Evolutionary conservation across 1,140 invertebrate genomes (phyloP), one percentile per base, ranked within the genome.

Genomic region (Drosophila kepulauana): DNA sequence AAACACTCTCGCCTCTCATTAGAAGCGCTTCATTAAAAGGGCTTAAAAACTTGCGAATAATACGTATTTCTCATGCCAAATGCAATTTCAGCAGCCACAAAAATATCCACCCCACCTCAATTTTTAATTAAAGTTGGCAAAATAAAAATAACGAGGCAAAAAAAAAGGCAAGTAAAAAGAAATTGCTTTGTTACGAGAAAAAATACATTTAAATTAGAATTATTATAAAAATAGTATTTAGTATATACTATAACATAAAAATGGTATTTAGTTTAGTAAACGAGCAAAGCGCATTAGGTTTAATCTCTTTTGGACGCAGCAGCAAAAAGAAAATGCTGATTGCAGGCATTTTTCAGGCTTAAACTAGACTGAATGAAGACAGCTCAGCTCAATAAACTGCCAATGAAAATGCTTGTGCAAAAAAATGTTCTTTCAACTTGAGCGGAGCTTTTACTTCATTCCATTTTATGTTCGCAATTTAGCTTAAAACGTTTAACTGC

Each of bases 41-140:
- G 84, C 84, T 88, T 88, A 86, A 82, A 25, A 87, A 78, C 63
- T 81, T 78, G 70, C 54, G 61, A 67, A 67, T 59, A 75, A 48
- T 45, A 49, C 15, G 28, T 69, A 69, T 46, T 74, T 46, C 58
- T 25, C 28, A 73, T 16, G 45, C 25, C 28, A 61, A 66, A 66
- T 65, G 63, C 52, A 65, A 65, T 63, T 58, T 33, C 30, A 45
- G 38, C 45, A 25, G 10, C 43, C 57, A 20, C 63, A 59, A 76
- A 66, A 38, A 54, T 43, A n/a, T 13, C 52, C 67, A 68, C 45
- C 20, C 20, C 20, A 25, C 20, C 20, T 25, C 20, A 25, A 25
- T 25, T 25, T 65, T 46, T 52, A 70, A 58, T 63, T 54, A 63
- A 70, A 70, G 35, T 54, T 43, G 25, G 33, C 20, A 35, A 58